Percentiles rank a stretch among this genome's conserved stretches.
Conservation (phyloP, 1,140 invertebrate species). For the Anadara kagoshimensis region DNA sequence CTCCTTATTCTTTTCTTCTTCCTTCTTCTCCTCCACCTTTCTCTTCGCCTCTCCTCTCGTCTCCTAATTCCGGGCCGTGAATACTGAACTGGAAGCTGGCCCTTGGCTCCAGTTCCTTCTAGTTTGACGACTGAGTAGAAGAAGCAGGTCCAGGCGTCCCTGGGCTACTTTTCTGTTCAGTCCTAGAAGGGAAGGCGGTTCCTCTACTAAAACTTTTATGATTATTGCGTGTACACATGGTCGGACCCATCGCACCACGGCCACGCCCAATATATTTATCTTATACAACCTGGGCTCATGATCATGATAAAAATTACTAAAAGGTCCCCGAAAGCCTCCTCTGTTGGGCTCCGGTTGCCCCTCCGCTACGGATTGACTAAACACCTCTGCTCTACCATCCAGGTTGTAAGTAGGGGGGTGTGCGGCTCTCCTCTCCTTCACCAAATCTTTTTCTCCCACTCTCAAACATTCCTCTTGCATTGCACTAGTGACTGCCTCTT, state of each 20-base stretch:
- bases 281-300: too few species aligned
- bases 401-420: not conserved
- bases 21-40: not conserved
- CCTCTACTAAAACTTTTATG: too few species aligned
- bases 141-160: too few species aligned
- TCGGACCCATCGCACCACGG: too few species aligned
- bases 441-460: slow-evolving; percentile 22
- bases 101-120: slow-evolving; percentile 1
- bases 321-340: not conserved
- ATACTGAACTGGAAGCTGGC: not conserved
- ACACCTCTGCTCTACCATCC: not conserved
- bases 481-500: slow-evolving; percentile 30
- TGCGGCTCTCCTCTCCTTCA: not conserved
- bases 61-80: not conserved
- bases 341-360: slow-evolving; percentile 6
- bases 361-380: not conserved
- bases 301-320: too few species aligned
- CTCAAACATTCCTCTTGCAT: slow-evolving; percentile 42
- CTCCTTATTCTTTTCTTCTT: not conserved
- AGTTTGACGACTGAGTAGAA: not conserved
- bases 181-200: too few species aligned
- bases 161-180: too few species aligned
- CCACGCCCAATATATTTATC: too few species aligned
- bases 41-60: not conserved
- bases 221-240: too few species aligned